Base-by-base conservation (phyloP, 2,113 vertebrate species). In the Pundamilia nyererei region DNA sequence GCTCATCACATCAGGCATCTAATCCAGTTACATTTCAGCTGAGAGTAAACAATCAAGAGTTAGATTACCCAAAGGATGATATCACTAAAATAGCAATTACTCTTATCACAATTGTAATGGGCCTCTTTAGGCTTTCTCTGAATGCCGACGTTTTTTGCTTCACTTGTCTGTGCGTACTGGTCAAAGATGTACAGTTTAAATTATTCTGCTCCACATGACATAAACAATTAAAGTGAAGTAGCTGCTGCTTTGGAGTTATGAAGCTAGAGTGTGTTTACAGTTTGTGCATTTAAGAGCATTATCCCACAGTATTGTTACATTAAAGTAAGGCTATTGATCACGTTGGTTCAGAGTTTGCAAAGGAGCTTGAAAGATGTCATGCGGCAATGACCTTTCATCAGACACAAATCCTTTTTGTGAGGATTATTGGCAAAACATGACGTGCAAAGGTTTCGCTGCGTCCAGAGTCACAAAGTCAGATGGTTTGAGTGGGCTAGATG, bases 21-120 rank as follows among this genome's bases (percentile, higher is more conserved):
- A 77, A 90, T 87, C 49, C 42, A 86, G 51, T 89, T 89, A 83
- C 49, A 86, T 60, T 56, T 75, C 40, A 54, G 26, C 47, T 29
- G 26, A 82, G 35, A 72, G 87, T 87, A 81, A 92, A 88, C 77
- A 89, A 56, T 17, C 19, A 82, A 75, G 70, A 82, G 87, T 89
- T 60, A 31, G 26, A 72, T 86, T 82, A 79, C 89, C 33, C 56
- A 65, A 42, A 90, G 68, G 26, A 86, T 72, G 47, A 82, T 86
- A 85, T 87, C 38, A 40, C 68, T 68, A 24, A 86, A 82, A 84
- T 82, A 11, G 21, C 24, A 79, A 82, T 85, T 75, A 72, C 5
- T 21, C 35, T 33, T 54, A 86, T 62, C 51, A 49, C 49, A 49
- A 47, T 40, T 80, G 5, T 79, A 80, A 83, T 82, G 40, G 68